Evolutionary conservation across 2,113 vertebrate genomes (phyloP).

Genomic region (Desmodus rotundus): DNA sequence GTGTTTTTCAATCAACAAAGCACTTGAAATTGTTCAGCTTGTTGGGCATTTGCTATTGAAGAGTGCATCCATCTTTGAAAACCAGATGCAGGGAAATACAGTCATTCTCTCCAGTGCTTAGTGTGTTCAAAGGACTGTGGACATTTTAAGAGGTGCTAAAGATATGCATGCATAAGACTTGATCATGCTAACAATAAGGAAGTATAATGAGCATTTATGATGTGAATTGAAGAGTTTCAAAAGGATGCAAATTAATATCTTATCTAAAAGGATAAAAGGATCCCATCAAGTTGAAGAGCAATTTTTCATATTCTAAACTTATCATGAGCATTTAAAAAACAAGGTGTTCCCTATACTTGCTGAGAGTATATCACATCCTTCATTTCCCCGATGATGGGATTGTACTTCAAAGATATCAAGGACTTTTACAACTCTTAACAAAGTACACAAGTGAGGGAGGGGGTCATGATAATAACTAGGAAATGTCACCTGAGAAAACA

Average conservation of each 20-base stretch:
- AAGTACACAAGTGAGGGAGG: background rate
- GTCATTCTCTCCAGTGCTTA: slow-evolving; percentile 26
- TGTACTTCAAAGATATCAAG: slow-evolving; percentile 42
- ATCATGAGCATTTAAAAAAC: slow-evolving; percentile 14
- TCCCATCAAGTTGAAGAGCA: slow-evolving; percentile 50
- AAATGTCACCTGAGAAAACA: slow-evolving; percentile 41
- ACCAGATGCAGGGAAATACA: slow-evolving; percentile 20
- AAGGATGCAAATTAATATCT: slow-evolving; percentile 50
- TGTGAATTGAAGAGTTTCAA: slow-evolving; percentile 56
- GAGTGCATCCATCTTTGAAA: slow-evolving; percentile 25
- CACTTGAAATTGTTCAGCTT: slow-evolving; percentile 26
- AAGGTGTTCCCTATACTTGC: slow-evolving; percentile 32
- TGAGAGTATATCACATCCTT: background rate
- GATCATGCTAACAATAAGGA: slow-evolving; percentile 45
- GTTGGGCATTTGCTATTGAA: background rate
- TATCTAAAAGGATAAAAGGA: slow-evolving; percentile 59
- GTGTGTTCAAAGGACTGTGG: slow-evolving; percentile 48
- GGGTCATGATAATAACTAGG: background rate
- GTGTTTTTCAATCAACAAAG: background rate
- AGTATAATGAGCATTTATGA: slow-evolving; percentile 57
- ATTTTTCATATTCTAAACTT: slow-evolving; percentile 32
- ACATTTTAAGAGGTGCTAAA: slow-evolving; percentile 52
- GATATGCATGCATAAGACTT: slow-evolving; percentile 6
- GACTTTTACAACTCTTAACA: slow-evolving; percentile 20
- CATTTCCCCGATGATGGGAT: background rate